These are phyloP conservation scores for Halichoeres trimaculatus DNA, from an alignment of 2,113 vertebrate species.

Conservation along the genomic window DNA sequence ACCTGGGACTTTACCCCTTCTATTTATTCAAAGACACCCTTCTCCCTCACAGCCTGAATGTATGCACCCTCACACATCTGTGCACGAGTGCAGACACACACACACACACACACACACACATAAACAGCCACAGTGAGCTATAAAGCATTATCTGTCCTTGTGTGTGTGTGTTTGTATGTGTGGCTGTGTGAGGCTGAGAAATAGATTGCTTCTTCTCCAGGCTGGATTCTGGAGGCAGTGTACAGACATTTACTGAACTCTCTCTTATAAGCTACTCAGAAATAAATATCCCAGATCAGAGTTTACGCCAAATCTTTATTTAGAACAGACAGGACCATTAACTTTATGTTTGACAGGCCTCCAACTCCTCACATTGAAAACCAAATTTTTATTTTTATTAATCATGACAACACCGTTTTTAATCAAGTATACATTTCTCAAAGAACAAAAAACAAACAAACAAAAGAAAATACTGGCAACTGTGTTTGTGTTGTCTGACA, in stretches of 20 bases:
- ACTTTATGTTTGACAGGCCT: conserved; percentile 7
- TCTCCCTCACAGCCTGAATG: neutral
- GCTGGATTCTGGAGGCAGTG: conserved; percentile 17
- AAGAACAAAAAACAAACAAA: no score
- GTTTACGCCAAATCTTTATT: conserved; percentile 16
- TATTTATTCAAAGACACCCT: conserved; percentile 37
- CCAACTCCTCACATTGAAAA: no score
- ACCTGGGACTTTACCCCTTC: conserved; percentile 11
- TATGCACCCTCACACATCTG: neutral
- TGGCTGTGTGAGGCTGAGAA: conserved; percentile 23
- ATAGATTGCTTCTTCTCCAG: conserved; percentile 54
- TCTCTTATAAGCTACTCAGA: conserved; percentile 30
- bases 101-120: conserved; percentile 19
- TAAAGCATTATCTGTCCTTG: conserved; percentile 28
- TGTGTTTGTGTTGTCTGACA: no score
- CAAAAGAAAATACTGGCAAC: no score
- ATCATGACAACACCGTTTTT: no score
- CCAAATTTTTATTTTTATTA: no score
- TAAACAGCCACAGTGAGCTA: neutral
- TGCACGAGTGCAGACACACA: conserved; percentile 5
- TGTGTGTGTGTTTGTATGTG: conserved; percentile 3
- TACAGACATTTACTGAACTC: conserved; percentile 20
- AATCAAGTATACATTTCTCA: no score
- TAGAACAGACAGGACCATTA: conserved; percentile 1
- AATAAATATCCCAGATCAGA: conserved; percentile 32